Base-by-base conservation (phyloP, 2,888 invertebrate species). In the Troides aeacus region DNA sequence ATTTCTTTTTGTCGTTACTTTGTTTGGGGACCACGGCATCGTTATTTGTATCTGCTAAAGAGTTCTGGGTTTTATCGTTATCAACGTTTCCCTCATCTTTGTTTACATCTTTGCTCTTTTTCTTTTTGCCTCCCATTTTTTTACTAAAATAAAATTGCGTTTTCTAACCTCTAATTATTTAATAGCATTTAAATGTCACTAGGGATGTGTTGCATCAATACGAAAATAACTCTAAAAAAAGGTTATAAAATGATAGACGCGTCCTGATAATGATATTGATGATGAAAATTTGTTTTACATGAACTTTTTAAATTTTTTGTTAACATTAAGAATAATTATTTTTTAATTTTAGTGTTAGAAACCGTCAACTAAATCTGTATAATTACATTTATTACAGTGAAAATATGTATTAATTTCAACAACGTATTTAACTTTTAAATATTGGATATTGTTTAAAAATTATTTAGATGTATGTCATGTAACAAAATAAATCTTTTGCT, bases 41-140 rank as follows among this genome's bases (percentile, higher is more conserved):
- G 30, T 50, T 61, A 30, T 59, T 65, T 53, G 18, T 4, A 53
- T 53, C 56, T 18, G 15, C 1, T 39, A n/a, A 62, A 18, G 18
- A 21, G 74, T 78, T 68, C 79, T 84, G 64, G 74, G 79, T 71
- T 76, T 77, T 68, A 64, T 70, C 62, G 59, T 69, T 15, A n/a
- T 65, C 62, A 17, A 23, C 53, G 4, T 61, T 61, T 30, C 68
- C 50, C 59, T n/a, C 64, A 24, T 64, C n/a, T 56, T 53, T 24
- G 18, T 72, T 60, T 42, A 65, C 46, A 56, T 62, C n/a, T 70
- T 82, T 82, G 72, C 78, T 72, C 78, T 81, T 81, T 75, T 83
- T 85, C 71, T 79, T 81, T 69, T 81, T 79, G 12, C 75, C 77
- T 15, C 72, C 84, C 85, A 86, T 86, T 67, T 65, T 63, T 74